These are phyloP conservation scores for Idris sp. DNA, from an alignment of 1,140 invertebrate species.

Conservation along the genomic window DNA sequence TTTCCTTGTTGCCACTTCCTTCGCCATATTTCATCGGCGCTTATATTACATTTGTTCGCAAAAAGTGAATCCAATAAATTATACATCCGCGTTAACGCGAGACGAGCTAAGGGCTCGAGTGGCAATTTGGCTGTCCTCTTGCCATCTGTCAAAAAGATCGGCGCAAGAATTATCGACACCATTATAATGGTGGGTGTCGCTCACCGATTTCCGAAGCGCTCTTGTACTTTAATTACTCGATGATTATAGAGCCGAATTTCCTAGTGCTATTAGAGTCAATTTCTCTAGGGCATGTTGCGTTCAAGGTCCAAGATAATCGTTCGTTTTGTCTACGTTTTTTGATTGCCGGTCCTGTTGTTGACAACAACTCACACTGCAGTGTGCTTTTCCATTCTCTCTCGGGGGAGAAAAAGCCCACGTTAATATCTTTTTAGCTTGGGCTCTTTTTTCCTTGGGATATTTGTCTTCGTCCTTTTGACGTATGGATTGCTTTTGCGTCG, in stretches of 20 bases:
- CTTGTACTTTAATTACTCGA: slow-evolving; percentile 67
- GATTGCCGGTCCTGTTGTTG: slow-evolving; percentile 25
- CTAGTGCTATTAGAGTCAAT: slow-evolving; percentile 26
- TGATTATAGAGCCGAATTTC: slow-evolving; percentile 70
- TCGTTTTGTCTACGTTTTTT: slow-evolving; percentile 3
- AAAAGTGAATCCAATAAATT: slow-evolving; percentile 70
- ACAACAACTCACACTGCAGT: slow-evolving; percentile 49
- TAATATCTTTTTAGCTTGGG: slow-evolving; percentile 51
- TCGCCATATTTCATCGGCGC: slow-evolving; percentile 47
- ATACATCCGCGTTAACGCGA: slow-evolving; percentile 65
- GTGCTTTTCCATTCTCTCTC: slow-evolving; percentile 22
- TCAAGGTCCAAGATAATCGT: slow-evolving; percentile 37
- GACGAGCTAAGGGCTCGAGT: slow-evolving; percentile 60
- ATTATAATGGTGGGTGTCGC: slow-evolving; percentile 52
- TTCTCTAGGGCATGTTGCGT: slow-evolving; percentile 11
- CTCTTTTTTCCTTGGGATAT: slow-evolving; percentile 43
- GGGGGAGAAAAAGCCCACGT: slow-evolving; percentile 28
- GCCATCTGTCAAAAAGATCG: slow-evolving; percentile 74
- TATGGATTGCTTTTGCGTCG: slow-evolving; percentile 58
- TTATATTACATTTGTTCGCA: slow-evolving; percentile 71
- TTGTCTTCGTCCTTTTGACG: slow-evolving; percentile 58
- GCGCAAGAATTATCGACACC: slow-evolving; percentile 64
- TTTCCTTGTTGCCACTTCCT: slow-evolving; percentile 2
- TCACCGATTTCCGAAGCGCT: slow-evolving; percentile 36
- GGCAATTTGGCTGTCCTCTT: slow-evolving; percentile 72